These are phyloP conservation scores for Gila robusta DNA, from an alignment of 2,797 vertebrate species.

Conservation along the genomic window DNA sequence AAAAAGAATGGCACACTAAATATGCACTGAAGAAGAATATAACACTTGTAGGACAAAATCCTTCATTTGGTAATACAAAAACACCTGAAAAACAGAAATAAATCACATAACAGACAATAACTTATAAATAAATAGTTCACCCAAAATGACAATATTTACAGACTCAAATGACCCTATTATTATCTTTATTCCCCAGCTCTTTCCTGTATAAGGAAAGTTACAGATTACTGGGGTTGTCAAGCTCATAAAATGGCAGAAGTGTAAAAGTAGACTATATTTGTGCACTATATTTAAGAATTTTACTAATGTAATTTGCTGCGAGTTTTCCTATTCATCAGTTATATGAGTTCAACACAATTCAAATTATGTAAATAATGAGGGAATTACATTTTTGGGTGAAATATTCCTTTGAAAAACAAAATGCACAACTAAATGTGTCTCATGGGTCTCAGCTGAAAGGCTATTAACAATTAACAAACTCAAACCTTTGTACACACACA, in stretches of 20 bases:
- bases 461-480: constrained; percentile 41
- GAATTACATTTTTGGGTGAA: background rate
- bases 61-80: background rate
- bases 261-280: background rate
- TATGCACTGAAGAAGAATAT: background rate
- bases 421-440: background rate
- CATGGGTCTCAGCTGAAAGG: background rate
- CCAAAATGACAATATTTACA: background rate
- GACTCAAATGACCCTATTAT: background rate
- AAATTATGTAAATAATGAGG: background rate
- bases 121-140: background rate
- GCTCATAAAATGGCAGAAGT: background rate
- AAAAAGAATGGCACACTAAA: background rate
- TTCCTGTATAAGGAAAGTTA: background rate
- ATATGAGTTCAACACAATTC: background rate
- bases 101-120: too few species aligned
- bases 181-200: background rate
- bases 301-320: background rate
- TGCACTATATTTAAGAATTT: background rate
- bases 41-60: background rate
- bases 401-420: background rate
- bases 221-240: background rate
- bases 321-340: background rate
- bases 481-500: background rate
- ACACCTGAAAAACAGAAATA: background rate